Conservation (phyloP, 2,113 vertebrate species). For the Caretta caretta region DNA sequence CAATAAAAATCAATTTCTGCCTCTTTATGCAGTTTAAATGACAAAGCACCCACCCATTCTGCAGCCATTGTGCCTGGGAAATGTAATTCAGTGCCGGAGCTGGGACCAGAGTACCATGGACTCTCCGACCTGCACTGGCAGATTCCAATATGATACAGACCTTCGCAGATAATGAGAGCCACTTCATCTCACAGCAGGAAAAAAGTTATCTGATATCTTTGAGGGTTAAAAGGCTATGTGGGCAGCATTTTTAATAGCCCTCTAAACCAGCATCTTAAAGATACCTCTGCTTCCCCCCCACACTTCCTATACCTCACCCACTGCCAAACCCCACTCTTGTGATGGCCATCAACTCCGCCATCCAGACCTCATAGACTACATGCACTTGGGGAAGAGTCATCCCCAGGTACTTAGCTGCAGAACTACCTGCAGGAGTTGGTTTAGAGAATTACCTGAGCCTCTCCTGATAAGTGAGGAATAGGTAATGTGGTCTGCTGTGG, state of each 20-base stretch:
- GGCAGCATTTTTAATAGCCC: constrained; percentile 92
- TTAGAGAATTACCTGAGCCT: not conserved
- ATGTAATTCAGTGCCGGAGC: constrained; percentile 98
- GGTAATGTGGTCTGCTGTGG: fast-evolving
- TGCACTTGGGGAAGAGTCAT: constrained; percentile 4
- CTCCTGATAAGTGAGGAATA: not conserved
- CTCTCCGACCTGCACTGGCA: constrained; percentile 95
- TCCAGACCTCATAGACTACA: not conserved
- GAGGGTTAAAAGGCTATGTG: constrained; percentile 94
- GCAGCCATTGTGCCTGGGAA: constrained; percentile 95
- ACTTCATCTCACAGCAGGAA: constrained; percentile 96
- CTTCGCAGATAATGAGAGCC: constrained; percentile 98
- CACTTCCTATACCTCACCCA: not conserved
- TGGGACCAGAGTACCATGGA: constrained; percentile 91
- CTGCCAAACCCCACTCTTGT: constrained; percentile 39
- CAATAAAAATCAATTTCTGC: constrained; percentile 99
- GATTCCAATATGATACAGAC: constrained; percentile 99
- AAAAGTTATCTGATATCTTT: constrained; percentile 99
- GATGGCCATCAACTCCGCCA: constrained; percentile 9
- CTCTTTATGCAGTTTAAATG: constrained; percentile 99
- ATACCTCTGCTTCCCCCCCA: constrained; percentile 66
- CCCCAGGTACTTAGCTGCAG: constrained; percentile 12
- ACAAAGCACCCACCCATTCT: constrained; percentile 99
- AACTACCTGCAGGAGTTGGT: fast-evolving
- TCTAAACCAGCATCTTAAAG: constrained; percentile 83